Evolutionary conservation across 2,888 invertebrate species (phyloP).

Genomic region (Clostera curtula): DNA sequence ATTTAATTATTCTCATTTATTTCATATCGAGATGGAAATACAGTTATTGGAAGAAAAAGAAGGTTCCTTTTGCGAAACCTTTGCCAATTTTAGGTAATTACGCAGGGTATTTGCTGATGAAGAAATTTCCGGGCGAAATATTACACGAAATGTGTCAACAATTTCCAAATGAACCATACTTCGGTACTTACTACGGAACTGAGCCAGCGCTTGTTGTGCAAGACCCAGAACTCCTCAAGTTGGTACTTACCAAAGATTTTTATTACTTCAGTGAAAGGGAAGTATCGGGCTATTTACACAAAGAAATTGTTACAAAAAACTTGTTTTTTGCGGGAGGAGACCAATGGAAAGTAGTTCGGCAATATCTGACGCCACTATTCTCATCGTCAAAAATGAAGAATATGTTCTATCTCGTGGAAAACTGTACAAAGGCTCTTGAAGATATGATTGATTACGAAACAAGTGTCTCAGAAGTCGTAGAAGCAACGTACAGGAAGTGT

Average conservation of each 20-base stretch:
- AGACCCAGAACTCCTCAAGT: conserved; percentile 18
- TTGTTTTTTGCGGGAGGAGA: conserved; percentile 9
- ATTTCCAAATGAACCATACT: conserved; percentile 17
- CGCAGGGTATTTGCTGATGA: conserved; percentile 11
- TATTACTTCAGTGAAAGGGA: conserved; percentile 20
- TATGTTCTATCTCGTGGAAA: conserved; percentile 23
- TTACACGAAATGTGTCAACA: conserved; percentile 13
- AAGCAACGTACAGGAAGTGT: conserved; percentile 1
- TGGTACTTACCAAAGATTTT: conserved; percentile 20
- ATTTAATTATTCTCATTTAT: conserved; percentile 1
- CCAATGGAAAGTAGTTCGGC: conserved; percentile 19
- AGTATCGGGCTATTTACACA: conserved; percentile 9
- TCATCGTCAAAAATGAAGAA: conserved; percentile 15
- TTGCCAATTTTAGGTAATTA: conserved; percentile 18
- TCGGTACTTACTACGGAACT: conserved; percentile 20
- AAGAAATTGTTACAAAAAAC: conserved; percentile 6
- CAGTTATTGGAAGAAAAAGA: conserved; percentile 17
- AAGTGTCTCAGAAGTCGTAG: not conserved
- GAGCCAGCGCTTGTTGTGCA: conserved; percentile 19
- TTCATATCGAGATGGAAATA: conserved; percentile 9
- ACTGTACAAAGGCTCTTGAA: conserved; percentile 8
- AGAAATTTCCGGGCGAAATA: conserved; percentile 8
- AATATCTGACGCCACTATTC: conserved; percentile 19
- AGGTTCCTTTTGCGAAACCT: conserved; percentile 15
- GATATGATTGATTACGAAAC: conserved; percentile 1